Evolutionary conservation across 2,797 vertebrate species (phyloP).

Genomic region (Prunella strophiata): DNA sequence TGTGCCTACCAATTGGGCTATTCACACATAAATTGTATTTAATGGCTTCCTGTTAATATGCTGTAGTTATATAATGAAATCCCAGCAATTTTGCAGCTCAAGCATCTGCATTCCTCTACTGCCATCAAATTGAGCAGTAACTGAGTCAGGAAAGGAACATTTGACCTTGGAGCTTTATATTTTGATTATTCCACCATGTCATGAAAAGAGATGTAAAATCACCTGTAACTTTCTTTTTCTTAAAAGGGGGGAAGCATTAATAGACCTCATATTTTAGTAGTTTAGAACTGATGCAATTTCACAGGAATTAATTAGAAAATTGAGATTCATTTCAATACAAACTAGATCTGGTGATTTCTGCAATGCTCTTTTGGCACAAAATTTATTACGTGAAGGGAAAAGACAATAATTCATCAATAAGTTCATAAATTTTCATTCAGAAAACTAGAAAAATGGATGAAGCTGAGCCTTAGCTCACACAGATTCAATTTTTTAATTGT

Average conservation of each 20-base stretch:
- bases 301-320: not conserved
- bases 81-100: constrained; percentile 48
- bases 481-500: constrained; percentile 47
- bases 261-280: not conserved
- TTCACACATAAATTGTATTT: constrained; percentile 67
- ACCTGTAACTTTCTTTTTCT: not conserved
- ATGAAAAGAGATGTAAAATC: not conserved
- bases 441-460: constrained; percentile 47
- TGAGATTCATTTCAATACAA: not conserved
- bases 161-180: constrained; percentile 64
- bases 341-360: not conserved
- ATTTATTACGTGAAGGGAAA: not conserved
- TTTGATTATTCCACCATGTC: not conserved
- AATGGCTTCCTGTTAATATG: constrained; percentile 72
- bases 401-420: constrained; percentile 42
- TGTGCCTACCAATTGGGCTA: not conserved
- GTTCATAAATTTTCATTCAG: constrained; percentile 40
- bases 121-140: constrained; percentile 59
- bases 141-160: constrained; percentile 34
- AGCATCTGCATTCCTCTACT: constrained; percentile 45
- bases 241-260: not conserved
- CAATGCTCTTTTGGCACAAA: not conserved
- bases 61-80: constrained; percentile 61
- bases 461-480: constrained; percentile 22
- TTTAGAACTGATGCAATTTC: not conserved